These are phyloP conservation scores for Chrysogorgia sp. DNA, from an alignment of 92 coral and sea anemone species.

Conservation along the genomic window DNA sequence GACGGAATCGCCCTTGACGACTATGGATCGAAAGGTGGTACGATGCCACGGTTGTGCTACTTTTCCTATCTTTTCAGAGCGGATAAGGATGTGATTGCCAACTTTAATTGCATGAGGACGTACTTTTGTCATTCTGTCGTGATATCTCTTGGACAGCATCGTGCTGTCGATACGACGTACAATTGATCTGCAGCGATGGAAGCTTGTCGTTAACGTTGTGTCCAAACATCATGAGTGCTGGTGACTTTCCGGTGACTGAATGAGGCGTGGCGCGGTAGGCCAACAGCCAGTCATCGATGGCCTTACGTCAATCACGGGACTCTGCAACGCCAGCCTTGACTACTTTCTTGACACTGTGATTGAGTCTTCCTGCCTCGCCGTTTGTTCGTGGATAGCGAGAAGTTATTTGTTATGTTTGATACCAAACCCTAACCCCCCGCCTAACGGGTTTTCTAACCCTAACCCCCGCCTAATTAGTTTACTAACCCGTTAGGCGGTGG, in stretches of 20 bases:
- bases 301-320: slow-evolving; percentile 7
- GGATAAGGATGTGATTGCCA: background rate
- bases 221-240: slow-evolving; percentile 1
- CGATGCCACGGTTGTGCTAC: background rate
- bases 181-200: background rate
- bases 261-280: slow-evolving; percentile 24
- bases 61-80: slow-evolving; percentile 5
- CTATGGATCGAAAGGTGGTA: background rate
- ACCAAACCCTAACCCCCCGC: slow-evolving; percentile 3
- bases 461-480: too few relatives aligned
- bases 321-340: slow-evolving; percentile 14
- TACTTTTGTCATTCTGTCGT: background rate
- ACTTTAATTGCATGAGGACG: background rate
- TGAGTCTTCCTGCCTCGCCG: slow-evolving; percentile 25
- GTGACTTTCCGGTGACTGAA: slow-evolving; percentile 11
- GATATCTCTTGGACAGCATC: background rate
- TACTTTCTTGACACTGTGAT: slow-evolving; percentile 25
- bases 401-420: slow-evolving; percentile 25
- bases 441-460: too few relatives aligned
- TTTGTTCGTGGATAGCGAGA: slow-evolving; percentile 17
- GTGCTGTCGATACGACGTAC: background rate
- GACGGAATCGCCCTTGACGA: background rate
- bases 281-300: slow-evolving; percentile 22
- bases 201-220: slow-evolving; percentile 19
- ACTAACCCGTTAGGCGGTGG: too few relatives aligned